Percentiles rank a stretch among this genome's conserved stretches.
phyloP scores from a whole-genome alignment of 2,888 invertebrate species.

The Physocephala rufipes region DNA sequence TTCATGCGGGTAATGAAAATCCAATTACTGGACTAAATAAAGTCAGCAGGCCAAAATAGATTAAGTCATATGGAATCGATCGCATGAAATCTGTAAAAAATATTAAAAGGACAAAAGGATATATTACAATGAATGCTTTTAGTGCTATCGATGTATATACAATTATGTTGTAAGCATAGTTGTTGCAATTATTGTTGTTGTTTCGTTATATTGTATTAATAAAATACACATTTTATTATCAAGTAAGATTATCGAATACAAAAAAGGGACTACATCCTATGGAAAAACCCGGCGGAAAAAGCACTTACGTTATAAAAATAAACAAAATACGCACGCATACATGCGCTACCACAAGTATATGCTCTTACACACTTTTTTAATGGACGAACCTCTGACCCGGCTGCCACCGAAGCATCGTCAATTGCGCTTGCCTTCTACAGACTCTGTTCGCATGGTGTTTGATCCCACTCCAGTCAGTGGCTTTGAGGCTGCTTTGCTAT shows the following conservation, averaged over 20 bases:
- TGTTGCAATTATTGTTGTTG: neutral
- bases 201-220: neutral
- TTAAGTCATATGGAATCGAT: no score
- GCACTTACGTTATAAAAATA: slow-evolving; percentile 6
- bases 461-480: no score
- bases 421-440: slow-evolving; percentile 3
- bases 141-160: no score
- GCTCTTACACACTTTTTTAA: neutral
- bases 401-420: neutral
- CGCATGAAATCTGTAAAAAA: no score
- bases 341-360: neutral
- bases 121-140: no score
- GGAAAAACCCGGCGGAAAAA: neutral
- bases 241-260: neutral
- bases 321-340: neutral
- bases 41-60: no score
- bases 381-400: neutral
- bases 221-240: neutral
- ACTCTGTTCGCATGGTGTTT: neutral
- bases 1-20: no score
- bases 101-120: no score
- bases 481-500: neutral
- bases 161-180: neutral
- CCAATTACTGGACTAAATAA: no score
- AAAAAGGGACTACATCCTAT: neutral